Evolutionary conservation across 2,797 vertebrate genomes (phyloP), one percentile per base, ranked within the genome.

Genomic region (Semaprochilodus insignis): DNA sequence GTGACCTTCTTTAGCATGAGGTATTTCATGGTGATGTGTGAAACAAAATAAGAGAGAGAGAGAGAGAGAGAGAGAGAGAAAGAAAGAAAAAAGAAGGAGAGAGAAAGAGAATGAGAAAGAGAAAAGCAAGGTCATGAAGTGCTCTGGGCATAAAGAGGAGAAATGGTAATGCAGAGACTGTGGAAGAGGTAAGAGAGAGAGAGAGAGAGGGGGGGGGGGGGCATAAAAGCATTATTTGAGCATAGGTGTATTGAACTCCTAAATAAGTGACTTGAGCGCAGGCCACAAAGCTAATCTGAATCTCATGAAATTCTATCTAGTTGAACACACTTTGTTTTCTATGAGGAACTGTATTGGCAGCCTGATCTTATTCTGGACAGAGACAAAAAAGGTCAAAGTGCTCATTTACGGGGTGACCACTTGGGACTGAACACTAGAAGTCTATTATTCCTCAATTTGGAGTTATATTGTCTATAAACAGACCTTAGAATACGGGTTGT

Each of bases 261-360:
- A 69, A 78, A 78, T 54, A 78, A 55, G 48, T 16, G 63, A 54
- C 63, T 54, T 78, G 77, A n/a, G 65, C 65, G 57, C 77, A 57
- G 65, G 52, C 65, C 65, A 59, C 65, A 67, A 67, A 78, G 69
- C 65, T 78, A 69, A 78, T 78, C 36, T 78, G 65, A 78, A 78
- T 70, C 77, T 78, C 77, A 78, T 78, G 77, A 78, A 78, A 78
- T 78, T 78, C 77, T 78, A 44, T 57, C 65, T 78, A 36, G 77
- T 78, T 78, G 66, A 78, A 78, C 62, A 65, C 17, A 69, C 17
- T 70, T 78, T 57, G 66, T 36, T 70, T 67, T 78, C 65, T 55
- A 57, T 25, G 21, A 54, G 77, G 23, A 31, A n/a, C 52, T 23
- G 51, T 55, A 70, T 60, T 36, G 63, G 31, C 19, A 57, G 40